Evolutionary conservation across 1,140 invertebrate species (phyloP).

Genomic region (Drosophila ficusphila): DNA sequence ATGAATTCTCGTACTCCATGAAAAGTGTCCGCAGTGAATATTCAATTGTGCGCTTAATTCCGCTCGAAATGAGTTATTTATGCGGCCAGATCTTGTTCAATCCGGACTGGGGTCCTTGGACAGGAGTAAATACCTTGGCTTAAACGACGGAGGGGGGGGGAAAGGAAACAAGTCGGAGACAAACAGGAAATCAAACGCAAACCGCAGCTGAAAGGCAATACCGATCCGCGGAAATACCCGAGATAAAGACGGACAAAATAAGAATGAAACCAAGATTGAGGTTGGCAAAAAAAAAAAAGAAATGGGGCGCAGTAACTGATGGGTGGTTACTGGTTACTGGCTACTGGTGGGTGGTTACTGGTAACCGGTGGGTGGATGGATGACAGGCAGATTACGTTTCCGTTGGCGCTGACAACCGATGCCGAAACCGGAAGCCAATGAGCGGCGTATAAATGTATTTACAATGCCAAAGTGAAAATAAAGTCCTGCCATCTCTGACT

Average conservation of each 20-base stretch:
- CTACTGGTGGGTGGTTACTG: no score
- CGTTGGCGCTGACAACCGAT: constrained; percentile 71
- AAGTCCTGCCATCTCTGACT: constrained; percentile 26
- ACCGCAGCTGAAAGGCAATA: constrained; percentile 64
- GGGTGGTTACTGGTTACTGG: no score
- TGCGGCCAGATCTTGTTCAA: constrained; percentile 7
- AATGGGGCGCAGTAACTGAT: no score
- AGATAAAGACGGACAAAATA: constrained; percentile 45
- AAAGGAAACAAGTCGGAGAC: constrained; percentile 50
- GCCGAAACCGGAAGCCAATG: constrained; percentile 71
- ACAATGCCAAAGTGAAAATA: constrained; percentile 64
- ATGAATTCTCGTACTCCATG: constrained; percentile 19
- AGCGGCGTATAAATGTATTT: constrained; percentile 79
- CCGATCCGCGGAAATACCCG: constrained; percentile 69
- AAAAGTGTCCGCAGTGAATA: constrained; percentile 5
- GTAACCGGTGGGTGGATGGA: constrained; percentile 56
- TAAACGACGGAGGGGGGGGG: constrained; percentile 11
- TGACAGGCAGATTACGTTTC: constrained; percentile 81
- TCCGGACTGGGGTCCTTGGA: constrained; percentile 5
- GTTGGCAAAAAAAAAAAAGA: no score
- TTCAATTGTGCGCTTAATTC: constrained; percentile 34
- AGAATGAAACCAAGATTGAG: constrained; percentile 14
- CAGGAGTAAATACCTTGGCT: constrained; percentile 33
- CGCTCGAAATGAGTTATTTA: constrained; percentile 30
- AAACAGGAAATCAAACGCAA: constrained; percentile 78